These are phyloP conservation scores for Porites lutea DNA, from an alignment of 64 coral and sea anemone species.

Conservation along the genomic window DNA sequence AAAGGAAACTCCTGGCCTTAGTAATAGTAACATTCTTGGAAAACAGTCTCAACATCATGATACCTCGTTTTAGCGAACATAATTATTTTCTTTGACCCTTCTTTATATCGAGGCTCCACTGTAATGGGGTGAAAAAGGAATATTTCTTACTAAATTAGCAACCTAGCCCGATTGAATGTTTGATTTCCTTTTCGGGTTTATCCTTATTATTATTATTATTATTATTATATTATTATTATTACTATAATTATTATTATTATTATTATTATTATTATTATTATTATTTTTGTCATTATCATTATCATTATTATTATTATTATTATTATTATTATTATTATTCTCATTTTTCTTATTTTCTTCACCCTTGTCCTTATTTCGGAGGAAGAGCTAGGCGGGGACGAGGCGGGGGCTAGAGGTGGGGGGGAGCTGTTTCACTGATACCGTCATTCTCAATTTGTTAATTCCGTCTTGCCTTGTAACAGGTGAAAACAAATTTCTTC, in stretches of 20 bases:
- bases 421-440: neutral
- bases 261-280: too few species aligned
- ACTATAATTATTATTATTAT: neutral
- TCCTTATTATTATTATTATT: too few species aligned
- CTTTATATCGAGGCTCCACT: too few species aligned
- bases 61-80: too few species aligned
- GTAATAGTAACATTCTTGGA: neutral
- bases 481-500: neutral
- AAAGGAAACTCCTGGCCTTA: conserved; percentile 1
- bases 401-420: neutral
- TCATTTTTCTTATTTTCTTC: conserved; percentile 7
- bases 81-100: neutral
- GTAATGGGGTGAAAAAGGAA: too few species aligned
- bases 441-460: neutral
- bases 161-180: neutral
- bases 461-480: conserved; percentile 2
- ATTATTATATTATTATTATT: neutral
- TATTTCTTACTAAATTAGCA: conserved; percentile 1
- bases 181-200: too few species aligned
- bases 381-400: neutral
- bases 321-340: too few species aligned
- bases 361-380: conserved; percentile 1
- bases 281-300: too few species aligned
- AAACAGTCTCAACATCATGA: too few species aligned
- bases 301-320: too few species aligned